A percentile compares a stretch with the other conserved stretches of the same genome.
phyloP scores from a whole-genome alignment of 2,113 vertebrate genomes.

The Podilymbus podiceps region DNA sequence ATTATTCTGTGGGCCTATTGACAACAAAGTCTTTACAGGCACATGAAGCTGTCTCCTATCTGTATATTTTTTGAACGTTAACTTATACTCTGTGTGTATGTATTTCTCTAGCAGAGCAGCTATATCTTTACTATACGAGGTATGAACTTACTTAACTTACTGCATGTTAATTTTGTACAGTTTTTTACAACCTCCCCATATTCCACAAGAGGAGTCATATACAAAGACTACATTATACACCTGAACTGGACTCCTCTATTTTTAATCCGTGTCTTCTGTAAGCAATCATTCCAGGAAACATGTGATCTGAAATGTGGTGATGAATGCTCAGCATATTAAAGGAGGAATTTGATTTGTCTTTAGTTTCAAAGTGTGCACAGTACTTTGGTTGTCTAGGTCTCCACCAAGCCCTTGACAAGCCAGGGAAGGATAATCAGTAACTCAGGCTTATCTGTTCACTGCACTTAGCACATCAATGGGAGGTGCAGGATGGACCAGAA shows the following conservation, averaged over 20 bases:
- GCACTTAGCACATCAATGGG: neutral
- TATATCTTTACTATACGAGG: constrained; percentile 1
- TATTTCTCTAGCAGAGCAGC: neutral
- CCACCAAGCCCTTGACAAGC: neutral
- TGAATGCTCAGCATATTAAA: neutral
- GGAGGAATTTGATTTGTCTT: neutral
- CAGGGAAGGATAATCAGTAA: neutral
- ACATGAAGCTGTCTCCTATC: neutral
- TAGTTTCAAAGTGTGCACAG: neutral
- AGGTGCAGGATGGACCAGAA: neutral
- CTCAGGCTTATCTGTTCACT: neutral
- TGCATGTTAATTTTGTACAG: neutral
- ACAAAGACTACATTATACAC: neutral
- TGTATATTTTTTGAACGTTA: constrained; percentile 15
- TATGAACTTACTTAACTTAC: neutral
- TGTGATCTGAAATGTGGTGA: neutral
- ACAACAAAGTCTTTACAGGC: neutral
- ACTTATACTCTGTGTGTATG: neutral
- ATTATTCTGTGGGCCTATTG: neutral
- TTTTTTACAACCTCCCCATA: neutral
- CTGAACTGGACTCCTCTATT: neutral
- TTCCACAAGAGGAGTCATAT: neutral
- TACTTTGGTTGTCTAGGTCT: neutral
- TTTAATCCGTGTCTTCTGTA: neutral
- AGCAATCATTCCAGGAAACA: neutral